A percentile compares a stretch with the other conserved stretches of the same genome.
Evolutionary conservation across 2,888 invertebrate species (phyloP).

Genomic region (Tridacna crocea): DNA sequence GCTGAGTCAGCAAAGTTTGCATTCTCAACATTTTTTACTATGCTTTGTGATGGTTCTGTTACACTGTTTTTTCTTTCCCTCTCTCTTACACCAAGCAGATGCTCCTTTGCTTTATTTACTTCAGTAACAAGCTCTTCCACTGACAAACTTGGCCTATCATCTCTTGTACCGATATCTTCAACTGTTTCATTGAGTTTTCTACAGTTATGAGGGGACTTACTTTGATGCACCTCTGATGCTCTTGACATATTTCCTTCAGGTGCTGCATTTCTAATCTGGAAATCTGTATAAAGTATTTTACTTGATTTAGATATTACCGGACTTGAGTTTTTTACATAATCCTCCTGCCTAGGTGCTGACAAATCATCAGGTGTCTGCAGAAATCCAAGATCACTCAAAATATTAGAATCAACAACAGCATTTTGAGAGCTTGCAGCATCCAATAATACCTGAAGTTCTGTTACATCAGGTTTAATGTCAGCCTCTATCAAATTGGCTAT

Average conservation of each 20-base stretch:
- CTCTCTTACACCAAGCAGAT: slow-evolving; percentile 16
- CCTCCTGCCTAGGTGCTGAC: neutral
- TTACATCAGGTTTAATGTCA: slow-evolving; percentile 68
- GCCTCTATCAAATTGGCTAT: slow-evolving; percentile 76
- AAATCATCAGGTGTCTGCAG: neutral
- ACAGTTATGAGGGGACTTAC: neutral
- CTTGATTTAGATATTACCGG: neutral
- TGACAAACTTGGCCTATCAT: slow-evolving; percentile 36
- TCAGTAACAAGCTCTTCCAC: slow-evolving; percentile 36
- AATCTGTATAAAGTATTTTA: neutral
- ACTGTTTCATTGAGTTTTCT: neutral
- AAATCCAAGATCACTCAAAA: slow-evolving; percentile 44
- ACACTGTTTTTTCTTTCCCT: neutral
- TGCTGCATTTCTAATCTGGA: neutral
- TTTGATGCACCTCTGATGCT: neutral
- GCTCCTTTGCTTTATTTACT: slow-evolving; percentile 27
- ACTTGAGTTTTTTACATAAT: neutral
- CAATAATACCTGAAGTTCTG: slow-evolving; percentile 59
- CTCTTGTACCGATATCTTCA: neutral
- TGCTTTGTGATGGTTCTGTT: neutral
- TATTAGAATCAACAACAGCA: slow-evolving; percentile 47
- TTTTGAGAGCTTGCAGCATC: slow-evolving; percentile 50
- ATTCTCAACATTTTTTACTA: slow-evolving; percentile 49
- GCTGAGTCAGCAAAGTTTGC: slow-evolving; percentile 17
- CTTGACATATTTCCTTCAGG: neutral